Conservation (phyloP, 2,888 invertebrate genomes). For the Heliconius cydno region DNA sequence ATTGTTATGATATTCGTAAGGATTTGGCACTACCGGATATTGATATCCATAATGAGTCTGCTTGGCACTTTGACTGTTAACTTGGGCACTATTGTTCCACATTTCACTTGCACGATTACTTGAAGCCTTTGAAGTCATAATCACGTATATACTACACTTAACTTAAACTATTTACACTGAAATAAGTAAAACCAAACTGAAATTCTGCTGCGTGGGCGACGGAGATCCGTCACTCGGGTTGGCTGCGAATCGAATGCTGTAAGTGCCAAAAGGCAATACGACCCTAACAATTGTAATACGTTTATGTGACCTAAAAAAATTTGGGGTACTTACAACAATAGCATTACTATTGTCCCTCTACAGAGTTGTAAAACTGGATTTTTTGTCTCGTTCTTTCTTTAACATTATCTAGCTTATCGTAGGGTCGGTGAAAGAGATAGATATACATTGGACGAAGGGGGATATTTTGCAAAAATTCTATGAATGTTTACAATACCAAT, state of each 20-base stretch:
- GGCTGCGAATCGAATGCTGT: slow-evolving; percentile 80
- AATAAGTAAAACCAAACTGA: slow-evolving; percentile 54
- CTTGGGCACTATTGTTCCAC: slow-evolving; percentile 71
- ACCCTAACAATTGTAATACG: slow-evolving; percentile 82
- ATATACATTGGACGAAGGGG: slow-evolving; percentile 60
- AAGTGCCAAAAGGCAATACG: slow-evolving; percentile 74
- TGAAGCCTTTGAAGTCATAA: slow-evolving; percentile 70
- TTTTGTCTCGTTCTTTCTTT: slow-evolving; percentile 61
- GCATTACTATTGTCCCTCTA: slow-evolving; percentile 79
- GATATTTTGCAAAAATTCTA: slow-evolving; percentile 77
- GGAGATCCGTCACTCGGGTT: slow-evolving; percentile 66
- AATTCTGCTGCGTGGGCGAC: slow-evolving; percentile 71
- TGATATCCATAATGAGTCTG: slow-evolving; percentile 64
- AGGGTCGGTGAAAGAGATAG: slow-evolving; percentile 61
- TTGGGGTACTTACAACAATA: slow-evolving; percentile 82
- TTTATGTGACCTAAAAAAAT: slow-evolving; percentile 83
- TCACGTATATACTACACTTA: slow-evolving; percentile 18
- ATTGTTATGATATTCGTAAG: slow-evolving; percentile 66
- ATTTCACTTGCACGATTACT: slow-evolving; percentile 73
- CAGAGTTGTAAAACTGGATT: slow-evolving; percentile 73
- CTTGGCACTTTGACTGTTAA: slow-evolving; percentile 64
- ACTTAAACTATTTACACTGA: slow-evolving; percentile 53
- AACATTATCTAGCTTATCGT: slow-evolving; percentile 46
- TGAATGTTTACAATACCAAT: slow-evolving; percentile 82
- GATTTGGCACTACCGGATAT: slow-evolving; percentile 58